Evolutionary conservation across 2,888 invertebrate genomes (phyloP).

Genomic region (Geophilus truncorum): DNA sequence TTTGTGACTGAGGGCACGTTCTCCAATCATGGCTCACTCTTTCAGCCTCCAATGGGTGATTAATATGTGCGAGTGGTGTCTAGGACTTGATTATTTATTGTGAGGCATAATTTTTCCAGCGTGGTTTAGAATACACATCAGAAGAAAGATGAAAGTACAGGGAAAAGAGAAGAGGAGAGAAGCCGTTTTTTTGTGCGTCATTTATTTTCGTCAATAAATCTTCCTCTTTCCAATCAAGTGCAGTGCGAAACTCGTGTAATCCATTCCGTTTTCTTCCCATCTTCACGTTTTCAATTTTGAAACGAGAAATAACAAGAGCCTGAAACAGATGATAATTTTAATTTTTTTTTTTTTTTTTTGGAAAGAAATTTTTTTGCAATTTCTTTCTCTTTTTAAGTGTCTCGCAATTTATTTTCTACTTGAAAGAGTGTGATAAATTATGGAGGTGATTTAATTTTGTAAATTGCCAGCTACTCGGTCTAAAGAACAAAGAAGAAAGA

Average conservation of each 20-base stretch:
- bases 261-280: slow-evolving; percentile 16
- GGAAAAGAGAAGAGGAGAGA: neutral
- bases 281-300: slow-evolving; percentile 13
- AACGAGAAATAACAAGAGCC: slow-evolving; percentile 8
- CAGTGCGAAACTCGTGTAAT: slow-evolving; percentile 18
- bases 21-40: neutral
- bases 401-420: neutral
- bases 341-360: neutral
- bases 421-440: neutral
- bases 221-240: slow-evolving; percentile 11
- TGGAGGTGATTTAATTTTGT: slow-evolving; percentile 20
- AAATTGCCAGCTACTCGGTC: neutral
- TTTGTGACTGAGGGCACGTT: slow-evolving; percentile 11
- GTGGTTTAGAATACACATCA: slow-evolving; percentile 22
- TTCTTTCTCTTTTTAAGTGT: neutral
- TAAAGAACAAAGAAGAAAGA: neutral
- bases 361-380: neutral
- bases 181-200: slow-evolving; percentile 11
- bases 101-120: slow-evolving; percentile 19
- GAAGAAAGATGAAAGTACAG: neutral
- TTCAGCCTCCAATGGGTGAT: neutral
- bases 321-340: slow-evolving; percentile 18
- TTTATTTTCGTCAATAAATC: slow-evolving; percentile 22
- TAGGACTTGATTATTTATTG: slow-evolving; percentile 13
- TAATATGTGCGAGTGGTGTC: slow-evolving; percentile 18